Percentiles rank a stretch among this genome's conserved stretches.
Conservation (phyloP, 2,888 invertebrate species). For the Ectropis crepuscularia region DNA sequence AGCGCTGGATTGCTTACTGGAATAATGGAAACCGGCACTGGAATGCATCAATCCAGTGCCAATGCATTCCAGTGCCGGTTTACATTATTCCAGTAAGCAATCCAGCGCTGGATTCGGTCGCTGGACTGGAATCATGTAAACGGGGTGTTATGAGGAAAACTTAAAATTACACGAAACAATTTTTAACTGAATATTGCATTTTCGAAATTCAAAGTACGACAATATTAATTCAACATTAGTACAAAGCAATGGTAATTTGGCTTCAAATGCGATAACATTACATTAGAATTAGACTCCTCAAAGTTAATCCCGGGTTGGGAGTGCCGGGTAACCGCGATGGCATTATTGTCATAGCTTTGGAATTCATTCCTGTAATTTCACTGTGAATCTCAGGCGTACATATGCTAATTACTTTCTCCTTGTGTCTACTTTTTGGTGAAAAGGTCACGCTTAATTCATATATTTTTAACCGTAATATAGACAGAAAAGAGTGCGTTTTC, state of each 20-base stretch:
- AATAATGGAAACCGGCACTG: too few relatives aligned
- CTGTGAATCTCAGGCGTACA: neutral
- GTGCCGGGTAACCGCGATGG: constrained; percentile 8
- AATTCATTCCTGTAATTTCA: constrained; percentile 4
- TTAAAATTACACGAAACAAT: neutral
- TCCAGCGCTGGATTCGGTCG: too few relatives aligned
- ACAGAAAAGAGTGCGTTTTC: too few relatives aligned
- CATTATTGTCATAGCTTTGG: constrained; percentile 14
- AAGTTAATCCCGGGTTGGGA: constrained; percentile 15
- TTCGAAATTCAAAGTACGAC: constrained; percentile 1
- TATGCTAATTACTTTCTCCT: neutral
- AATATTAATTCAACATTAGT: constrained; percentile 11
- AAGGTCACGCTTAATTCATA: too few relatives aligned
- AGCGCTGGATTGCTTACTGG: too few relatives aligned
- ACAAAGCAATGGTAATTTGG: constrained; percentile 18
- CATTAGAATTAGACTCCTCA: constrained; percentile 14
- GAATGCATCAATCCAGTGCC: too few relatives aligned
- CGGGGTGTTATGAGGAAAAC: neutral
- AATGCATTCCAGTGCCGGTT: too few relatives aligned
- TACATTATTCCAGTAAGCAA: too few relatives aligned
- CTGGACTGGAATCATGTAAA: too few relatives aligned
- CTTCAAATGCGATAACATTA: constrained; percentile 20
- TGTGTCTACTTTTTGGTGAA: neutral
- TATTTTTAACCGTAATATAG: too few relatives aligned
- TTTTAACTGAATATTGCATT: neutral